Evolutionary conservation across 2,797 vertebrate genomes (phyloP).

Genomic region (Enteromius mattozi): DNA sequence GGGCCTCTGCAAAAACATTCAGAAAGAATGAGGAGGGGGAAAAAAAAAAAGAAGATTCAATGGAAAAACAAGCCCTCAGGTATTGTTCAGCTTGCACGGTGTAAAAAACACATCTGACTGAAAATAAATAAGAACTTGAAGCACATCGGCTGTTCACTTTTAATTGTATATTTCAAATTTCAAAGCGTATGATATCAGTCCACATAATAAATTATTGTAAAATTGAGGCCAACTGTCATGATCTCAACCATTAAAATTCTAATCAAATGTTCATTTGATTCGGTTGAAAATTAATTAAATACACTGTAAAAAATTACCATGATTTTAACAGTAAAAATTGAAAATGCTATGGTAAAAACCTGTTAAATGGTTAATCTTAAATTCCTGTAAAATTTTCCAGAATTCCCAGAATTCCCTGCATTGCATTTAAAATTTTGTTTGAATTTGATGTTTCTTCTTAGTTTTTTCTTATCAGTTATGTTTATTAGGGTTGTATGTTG

Average conservation of each 20-base stretch:
- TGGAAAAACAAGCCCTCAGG: slow-evolving; percentile 29
- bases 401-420: too few relatives aligned
- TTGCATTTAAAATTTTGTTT: too few relatives aligned
- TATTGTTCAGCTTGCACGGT: slow-evolving; percentile 12
- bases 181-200: background rate
- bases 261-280: background rate
- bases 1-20: slow-evolving; percentile 67
- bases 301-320: too few relatives aligned
- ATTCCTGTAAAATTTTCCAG: too few relatives aligned
- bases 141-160: background rate
- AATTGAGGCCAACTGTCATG: background rate
- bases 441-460: too few relatives aligned
- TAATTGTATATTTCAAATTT: slow-evolving; percentile 13
- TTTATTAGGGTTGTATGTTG: too few relatives aligned
- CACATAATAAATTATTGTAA: background rate
- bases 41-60: background rate
- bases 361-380: too few relatives aligned
- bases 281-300: background rate
- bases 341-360: too few relatives aligned
- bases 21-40: slow-evolving; percentile 3
- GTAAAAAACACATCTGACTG: slow-evolving; percentile 1
- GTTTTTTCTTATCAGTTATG: too few relatives aligned
- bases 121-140: slow-evolving; percentile 27
- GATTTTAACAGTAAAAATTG: too few relatives aligned
- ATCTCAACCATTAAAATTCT: background rate